Evolutionary conservation across 1,140 invertebrate genomes (phyloP).

Genomic region (Spodoptera frugiperda): DNA sequence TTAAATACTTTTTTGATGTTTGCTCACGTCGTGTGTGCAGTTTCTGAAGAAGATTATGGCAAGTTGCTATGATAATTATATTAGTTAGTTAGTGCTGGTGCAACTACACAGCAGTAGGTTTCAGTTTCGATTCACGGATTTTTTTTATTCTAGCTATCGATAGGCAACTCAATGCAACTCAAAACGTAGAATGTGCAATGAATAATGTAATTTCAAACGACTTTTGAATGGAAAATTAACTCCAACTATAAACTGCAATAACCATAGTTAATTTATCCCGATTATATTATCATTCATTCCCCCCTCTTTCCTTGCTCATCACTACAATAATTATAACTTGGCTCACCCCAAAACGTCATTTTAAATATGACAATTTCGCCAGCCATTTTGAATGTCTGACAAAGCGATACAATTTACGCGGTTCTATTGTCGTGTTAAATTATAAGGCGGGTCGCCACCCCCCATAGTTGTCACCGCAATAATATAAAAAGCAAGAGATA

Average conservation of each 20-base stretch:
- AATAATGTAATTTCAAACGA: no score
- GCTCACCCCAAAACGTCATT: not conserved
- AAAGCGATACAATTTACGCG: conserved; percentile 29
- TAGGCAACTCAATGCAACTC: no score
- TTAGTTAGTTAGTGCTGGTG: no score
- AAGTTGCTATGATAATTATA: no score
- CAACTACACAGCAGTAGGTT: no score
- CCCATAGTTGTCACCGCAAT: conserved; percentile 72
- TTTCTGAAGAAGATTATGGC: no score
- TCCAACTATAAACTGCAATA: no score
- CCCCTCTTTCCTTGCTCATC: not conserved
- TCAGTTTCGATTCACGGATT: no score
- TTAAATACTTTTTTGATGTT: conserved; percentile 48
- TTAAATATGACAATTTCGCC: conserved; percentile 24
- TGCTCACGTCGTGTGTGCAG: not conserved
- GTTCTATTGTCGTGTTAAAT: conserved; percentile 41
- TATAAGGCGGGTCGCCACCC: conserved; percentile 37
- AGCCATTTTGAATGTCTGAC: conserved; percentile 15
- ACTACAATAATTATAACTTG: conserved; percentile 21
- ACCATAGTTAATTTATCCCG: no score
- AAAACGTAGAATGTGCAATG: no score
- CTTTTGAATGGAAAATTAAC: no score
- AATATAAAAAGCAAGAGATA: conserved; percentile 70
- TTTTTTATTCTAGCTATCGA: no score
- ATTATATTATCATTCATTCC: not conserved